A percentile compares a stretch with the other conserved stretches of the same genome.
These are phyloP conservation scores for Pionites leucogaster DNA, from an alignment of 2,113 vertebrate genomes.

Conservation along the genomic window DNA sequence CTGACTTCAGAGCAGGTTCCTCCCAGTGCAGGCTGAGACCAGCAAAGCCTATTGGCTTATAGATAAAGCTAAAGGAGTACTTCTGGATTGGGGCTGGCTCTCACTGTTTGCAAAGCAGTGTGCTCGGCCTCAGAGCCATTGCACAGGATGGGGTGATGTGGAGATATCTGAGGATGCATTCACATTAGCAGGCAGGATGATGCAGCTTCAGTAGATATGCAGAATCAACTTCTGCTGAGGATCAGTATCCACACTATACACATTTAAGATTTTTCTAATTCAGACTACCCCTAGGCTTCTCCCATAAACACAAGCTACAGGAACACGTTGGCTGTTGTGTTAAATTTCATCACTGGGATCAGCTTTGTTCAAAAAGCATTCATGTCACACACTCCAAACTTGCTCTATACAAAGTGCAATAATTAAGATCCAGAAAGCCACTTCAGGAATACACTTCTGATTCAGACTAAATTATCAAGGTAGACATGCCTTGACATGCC, in stretches of 20 bases:
- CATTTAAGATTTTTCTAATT: neutral
- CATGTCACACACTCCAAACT: neutral
- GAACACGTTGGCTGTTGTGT: fast-evolving
- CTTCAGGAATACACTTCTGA: neutral
- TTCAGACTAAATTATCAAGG: neutral
- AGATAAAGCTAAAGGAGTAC: neutral
- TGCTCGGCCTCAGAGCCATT: neutral
- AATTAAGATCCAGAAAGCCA: neutral
- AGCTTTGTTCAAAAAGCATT: neutral
- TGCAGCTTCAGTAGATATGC: neutral
- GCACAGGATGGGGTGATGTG: neutral
- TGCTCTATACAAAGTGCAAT: neutral
- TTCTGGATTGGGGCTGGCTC: neutral
- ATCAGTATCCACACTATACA: neutral
- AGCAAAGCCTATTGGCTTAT: neutral
- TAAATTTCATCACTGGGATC: neutral
- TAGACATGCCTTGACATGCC: neutral
- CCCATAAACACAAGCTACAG: neutral
- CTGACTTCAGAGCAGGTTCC: neutral
- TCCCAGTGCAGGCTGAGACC: neutral
- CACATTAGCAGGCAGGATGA: neutral
- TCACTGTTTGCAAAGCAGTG: neutral
- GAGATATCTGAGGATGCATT: neutral
- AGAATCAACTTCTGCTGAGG: neutral
- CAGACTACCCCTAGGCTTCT: neutral